Evolutionary conservation across 2,113 vertebrate species (phyloP).

Genomic region (Synodontis membranacea): DNA sequence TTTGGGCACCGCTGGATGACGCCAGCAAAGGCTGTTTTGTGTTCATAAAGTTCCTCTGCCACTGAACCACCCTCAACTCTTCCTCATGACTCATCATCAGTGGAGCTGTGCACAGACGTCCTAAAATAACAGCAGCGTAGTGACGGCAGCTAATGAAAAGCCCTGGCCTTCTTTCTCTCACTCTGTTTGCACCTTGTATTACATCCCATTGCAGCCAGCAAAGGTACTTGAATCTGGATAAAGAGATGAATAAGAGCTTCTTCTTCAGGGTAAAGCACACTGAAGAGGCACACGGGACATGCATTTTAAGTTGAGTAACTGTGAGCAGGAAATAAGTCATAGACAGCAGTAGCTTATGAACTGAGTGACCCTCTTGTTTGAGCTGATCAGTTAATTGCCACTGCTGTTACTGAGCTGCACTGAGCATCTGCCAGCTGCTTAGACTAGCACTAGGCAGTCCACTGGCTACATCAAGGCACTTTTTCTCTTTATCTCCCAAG

Average conservation of each 20-base stretch:
- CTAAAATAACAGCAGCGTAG: conserved; percentile 49
- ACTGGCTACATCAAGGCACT: background rate
- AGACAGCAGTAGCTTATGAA: background rate
- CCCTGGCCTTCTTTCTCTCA: background rate
- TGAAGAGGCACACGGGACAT: background rate
- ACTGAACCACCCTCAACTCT: conserved; percentile 40
- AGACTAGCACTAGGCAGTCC: conserved; percentile 15
- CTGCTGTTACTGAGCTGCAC: background rate
- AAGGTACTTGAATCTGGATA: background rate
- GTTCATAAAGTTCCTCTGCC: conserved; percentile 41
- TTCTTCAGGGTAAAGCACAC: conserved; percentile 3
- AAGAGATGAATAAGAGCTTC: background rate
- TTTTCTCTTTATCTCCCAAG: conserved; percentile 9
- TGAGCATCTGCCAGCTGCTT: conserved; percentile 13
- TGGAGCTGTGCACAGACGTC: conserved; percentile 19
- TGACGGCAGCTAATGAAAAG: conserved; percentile 41
- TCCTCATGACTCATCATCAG: conserved; percentile 50
- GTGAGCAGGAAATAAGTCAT: background rate
- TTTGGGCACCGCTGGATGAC: conserved; percentile 43
- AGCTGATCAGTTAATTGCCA: conserved; percentile 22
- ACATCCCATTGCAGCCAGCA: background rate
- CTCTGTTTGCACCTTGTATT: background rate
- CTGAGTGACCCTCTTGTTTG: background rate
- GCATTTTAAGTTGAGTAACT: background rate
- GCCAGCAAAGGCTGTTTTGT: conserved; percentile 45